phyloP scores from a whole-genome alignment of 2,888 invertebrate genomes.

The Cacoxenus indagator region DNA sequence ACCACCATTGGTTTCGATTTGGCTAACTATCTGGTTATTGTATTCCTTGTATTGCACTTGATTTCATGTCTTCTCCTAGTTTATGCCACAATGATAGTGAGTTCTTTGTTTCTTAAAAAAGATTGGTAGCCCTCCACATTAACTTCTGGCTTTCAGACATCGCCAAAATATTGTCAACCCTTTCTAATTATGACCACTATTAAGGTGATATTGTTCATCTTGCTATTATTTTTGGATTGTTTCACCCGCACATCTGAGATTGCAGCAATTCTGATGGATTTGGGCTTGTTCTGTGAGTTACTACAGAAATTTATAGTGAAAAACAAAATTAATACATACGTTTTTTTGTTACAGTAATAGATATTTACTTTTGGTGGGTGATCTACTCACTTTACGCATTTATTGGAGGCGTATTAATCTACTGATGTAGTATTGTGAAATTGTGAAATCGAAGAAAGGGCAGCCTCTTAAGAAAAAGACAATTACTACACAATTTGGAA shows the following conservation, averaged over 20 bases:
- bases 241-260: conserved; percentile 15
- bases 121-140: background rate
- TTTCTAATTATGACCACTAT: conserved; percentile 27
- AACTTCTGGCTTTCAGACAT: conserved; percentile 27
- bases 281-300: conserved; percentile 25
- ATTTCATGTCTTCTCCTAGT: conserved; percentile 29
- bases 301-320: background rate
- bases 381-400: conserved; percentile 55
- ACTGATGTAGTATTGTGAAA: background rate
- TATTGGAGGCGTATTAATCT: conserved; percentile 40
- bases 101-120: background rate
- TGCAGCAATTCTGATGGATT: conserved; percentile 16
- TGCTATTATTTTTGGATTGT: conserved; percentile 28
- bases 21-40: conserved; percentile 37
- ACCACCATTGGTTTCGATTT: conserved; percentile 47
- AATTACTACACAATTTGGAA: too few relatives aligned
- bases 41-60: conserved; percentile 42
- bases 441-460: background rate
- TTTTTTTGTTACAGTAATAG: conserved; percentile 29
- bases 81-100: conserved; percentile 37
- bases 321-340: background rate
- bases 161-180: conserved; percentile 26
- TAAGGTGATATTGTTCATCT: conserved; percentile 13
- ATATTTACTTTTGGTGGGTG: conserved; percentile 47
- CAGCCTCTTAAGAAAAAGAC: too few relatives aligned